These are phyloP conservation scores for Lasioglossum pauxillum DNA, from an alignment of 2,888 invertebrate species.

Conservation along the genomic window DNA sequence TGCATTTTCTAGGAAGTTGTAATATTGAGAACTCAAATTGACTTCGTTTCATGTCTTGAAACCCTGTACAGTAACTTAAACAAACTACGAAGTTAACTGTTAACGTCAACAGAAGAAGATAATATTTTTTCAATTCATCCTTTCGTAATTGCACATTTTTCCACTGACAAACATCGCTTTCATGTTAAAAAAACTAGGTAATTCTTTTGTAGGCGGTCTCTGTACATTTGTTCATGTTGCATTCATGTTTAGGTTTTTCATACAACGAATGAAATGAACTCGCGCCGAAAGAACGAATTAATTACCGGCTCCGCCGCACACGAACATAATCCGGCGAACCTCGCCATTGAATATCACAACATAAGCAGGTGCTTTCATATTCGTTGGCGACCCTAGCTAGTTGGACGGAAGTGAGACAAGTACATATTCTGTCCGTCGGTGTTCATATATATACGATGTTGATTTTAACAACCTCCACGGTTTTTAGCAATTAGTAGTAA, in stretches of 20 bases:
- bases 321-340: background rate
- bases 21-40: too few relatives aligned
- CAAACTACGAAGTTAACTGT: background rate
- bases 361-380: conserved; percentile 3
- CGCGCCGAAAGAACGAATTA: background rate
- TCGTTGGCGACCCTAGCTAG: background rate
- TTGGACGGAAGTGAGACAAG: background rate
- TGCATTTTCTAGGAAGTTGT: too few relatives aligned
- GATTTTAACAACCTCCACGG: background rate
- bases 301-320: background rate
- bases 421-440: background rate
- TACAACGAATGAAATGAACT: background rate
- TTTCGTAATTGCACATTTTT: too few relatives aligned
- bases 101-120: background rate
- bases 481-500: background rate
- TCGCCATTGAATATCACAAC: conserved; percentile 4
- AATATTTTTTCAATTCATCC: background rate
- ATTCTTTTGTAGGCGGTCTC: background rate
- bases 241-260: conserved; percentile 1
- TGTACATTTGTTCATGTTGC: background rate
- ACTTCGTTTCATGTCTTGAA: too few relatives aligned
- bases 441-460: background rate
- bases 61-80: background rate
- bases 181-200: background rate
- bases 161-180: too few relatives aligned